Base-by-base conservation (phyloP, 2,797 vertebrate genomes). In the Syngnathus acus region DNA sequence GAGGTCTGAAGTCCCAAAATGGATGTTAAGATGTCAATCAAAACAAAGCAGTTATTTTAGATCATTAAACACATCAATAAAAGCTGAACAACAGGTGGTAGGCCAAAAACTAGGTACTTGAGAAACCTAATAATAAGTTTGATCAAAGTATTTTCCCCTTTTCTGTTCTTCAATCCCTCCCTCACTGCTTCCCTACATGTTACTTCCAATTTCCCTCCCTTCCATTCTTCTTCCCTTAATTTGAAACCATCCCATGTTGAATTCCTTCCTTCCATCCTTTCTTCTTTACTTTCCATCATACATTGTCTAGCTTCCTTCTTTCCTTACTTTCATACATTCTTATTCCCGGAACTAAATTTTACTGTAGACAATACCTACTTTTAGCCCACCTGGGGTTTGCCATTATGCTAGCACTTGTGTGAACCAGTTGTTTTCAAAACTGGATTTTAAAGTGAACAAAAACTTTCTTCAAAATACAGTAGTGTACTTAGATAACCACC, bases 1-100 rank as follows among this genome's bases (percentile, higher is more conserved):
- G 77, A 67, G 71, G 74, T 72, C 93, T 96, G 71, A 13, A 23
- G 47, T 40, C 23, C 79, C n/a, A 66, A 66, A 72, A 23, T 37
- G 40, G 9, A 8, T 7, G 4, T 8, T 47, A 42, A 23, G 51
- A 21, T 16, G 45, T 50, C 48, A 50, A 50, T 50, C 19, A n/a
- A 50, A 50, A 50, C 16, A 50, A 19, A 50, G 17, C 48, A n/a
- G 19, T 55, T 14, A 9, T 55, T 32, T 26, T 1, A 21, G 4
- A 54, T 10, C 14, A 54, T 13, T 23, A 6, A 26, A 54, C 21
- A 54, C 11, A 13, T 23, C 11, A 54, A 54, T 4, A 54, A 9
- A 1, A 10, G 23, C 26, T 26, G 23, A 54, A 26, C 3, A 32
- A 32, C 32, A 32, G 32, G 32, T 32, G 32, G 4, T 32, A 32